phyloP scores from a whole-genome alignment of 2,888 invertebrate species.

The Pelosia muscerda region DNA sequence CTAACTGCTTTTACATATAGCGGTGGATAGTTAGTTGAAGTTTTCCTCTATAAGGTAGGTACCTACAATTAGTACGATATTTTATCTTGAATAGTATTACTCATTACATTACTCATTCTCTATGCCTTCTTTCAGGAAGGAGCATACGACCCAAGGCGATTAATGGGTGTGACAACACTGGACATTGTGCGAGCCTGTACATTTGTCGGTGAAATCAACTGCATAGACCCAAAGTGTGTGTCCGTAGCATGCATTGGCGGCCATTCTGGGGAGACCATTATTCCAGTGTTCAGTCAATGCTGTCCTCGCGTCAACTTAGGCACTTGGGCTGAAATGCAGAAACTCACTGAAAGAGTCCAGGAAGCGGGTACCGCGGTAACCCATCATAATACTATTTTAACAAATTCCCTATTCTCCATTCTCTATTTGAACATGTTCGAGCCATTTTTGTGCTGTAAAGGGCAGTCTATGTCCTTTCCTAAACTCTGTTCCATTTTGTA shows the following conservation, averaged over 20 bases:
- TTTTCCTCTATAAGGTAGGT: no score
- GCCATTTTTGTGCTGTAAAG: no score
- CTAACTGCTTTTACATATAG: no score
- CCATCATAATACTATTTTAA: constrained; percentile 1
- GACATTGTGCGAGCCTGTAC: constrained; percentile 98
- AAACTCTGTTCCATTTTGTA: no score
- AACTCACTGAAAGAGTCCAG: constrained; percentile 97
- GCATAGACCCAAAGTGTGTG: constrained; percentile 93
- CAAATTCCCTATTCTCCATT: no score
- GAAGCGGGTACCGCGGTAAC: constrained; percentile 98
- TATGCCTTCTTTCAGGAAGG: constrained; percentile 86
- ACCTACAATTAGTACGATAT: no score
- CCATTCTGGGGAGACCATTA: constrained; percentile 99
- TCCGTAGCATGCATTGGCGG: constrained; percentile 98
- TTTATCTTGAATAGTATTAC: background rate
- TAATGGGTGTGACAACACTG: constrained; percentile 98
- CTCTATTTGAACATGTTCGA: no score
- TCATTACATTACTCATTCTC: background rate
- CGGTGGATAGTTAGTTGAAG: no score
- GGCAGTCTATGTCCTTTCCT: no score
- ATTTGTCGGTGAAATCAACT: constrained; percentile 97
- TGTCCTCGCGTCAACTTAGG: constrained; percentile 93
- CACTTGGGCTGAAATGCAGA: constrained; percentile 91
- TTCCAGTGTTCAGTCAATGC: constrained; percentile 97
- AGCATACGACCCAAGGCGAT: constrained; percentile 95